These are phyloP conservation scores for Gymnoscopelus microlampas DNA, from an alignment of 2,797 vertebrate species.

Conservation along the genomic window DNA sequence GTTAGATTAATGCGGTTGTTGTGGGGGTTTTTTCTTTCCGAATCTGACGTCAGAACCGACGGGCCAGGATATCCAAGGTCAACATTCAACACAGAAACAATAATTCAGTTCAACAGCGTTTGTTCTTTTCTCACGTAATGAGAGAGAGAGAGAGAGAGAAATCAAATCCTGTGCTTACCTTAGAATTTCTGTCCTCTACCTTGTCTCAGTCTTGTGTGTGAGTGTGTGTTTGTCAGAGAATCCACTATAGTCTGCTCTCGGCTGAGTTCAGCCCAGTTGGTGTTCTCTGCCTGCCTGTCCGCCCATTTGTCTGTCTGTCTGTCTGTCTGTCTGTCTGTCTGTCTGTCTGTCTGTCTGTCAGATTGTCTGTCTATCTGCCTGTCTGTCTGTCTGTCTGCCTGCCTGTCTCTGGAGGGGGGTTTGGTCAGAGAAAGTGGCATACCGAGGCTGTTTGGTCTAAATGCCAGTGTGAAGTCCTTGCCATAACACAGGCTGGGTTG, in stretches of 20 bases:
- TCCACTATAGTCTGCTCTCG: constrained; percentile 48
- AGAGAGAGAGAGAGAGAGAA: constrained; percentile 24
- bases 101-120: constrained; percentile 24
- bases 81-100: constrained; percentile 56
- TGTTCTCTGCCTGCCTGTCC: neutral
- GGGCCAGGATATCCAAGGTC: constrained; percentile 54
- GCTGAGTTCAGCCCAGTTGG: constrained; percentile 44
- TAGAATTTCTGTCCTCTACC: constrained; percentile 54
- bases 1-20: too few species aligned
- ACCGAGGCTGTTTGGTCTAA: constrained; percentile 62
- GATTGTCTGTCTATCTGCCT: constrained; percentile 14
- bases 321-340: too few species aligned
- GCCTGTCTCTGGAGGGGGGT: constrained; percentile 57
- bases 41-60: constrained; percentile 54
- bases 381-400: constrained; percentile 14
- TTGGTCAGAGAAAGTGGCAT: constrained; percentile 65
- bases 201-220: constrained; percentile 45
- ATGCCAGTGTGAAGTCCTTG: constrained; percentile 72
- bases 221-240: constrained; percentile 48
- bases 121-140: neutral
- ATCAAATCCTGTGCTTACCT: constrained; percentile 62
- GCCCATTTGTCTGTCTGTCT: too few species aligned
- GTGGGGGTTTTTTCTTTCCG: constrained; percentile 5
- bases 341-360: neutral
- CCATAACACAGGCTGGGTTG: constrained; percentile 77